Base-by-base conservation (phyloP, 2,113 vertebrate species). In the Austrofundulus limnaeus region DNA sequence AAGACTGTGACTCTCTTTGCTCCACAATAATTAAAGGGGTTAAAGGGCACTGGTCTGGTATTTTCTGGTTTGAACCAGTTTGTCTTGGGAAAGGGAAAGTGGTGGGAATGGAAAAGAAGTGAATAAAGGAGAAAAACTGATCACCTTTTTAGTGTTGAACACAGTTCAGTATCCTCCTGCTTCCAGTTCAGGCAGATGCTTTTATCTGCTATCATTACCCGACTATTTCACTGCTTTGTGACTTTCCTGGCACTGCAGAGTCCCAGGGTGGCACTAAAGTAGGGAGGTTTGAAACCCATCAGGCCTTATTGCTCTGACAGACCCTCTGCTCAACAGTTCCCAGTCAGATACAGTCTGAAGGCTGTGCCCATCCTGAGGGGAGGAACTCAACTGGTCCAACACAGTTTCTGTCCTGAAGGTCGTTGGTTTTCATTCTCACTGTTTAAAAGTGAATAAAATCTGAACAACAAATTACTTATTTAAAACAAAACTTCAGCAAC, bases 11-110 rank as follows among this genome's bases (percentile, higher is more conserved):
- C 58, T 61, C 7, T 77, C 64, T 91, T 75, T 72, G 77, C 82
- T 89, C 89, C 82, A 78, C 83, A 92, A 90, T 93, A 92, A 93
- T 92, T n/a, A 74, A 85, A 10, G 66, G 75, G 91, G 91, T 89
- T 85, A 90, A 92, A 86, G 56, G 62, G 70, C 74, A 16, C 12
- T 23, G 15, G 58, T 61, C 59, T 77, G 66, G 60, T 78, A 48
- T 38, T 13, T 50, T 76, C 4, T 77, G 47, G 70, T 82, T 41
- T 74, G 15, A 49, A 39, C 51, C 52, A 13, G 49, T 25, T 28
- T 1, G 6, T 49, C 14, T 1, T 25, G 41, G 21, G 15, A 60
- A 53, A 31, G n/a, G 51, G 0, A 5, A 14, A 16, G 4, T 16
- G 19, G 12, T 54, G 17, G 38, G 31, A 21, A 59, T 8, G 2